Base-by-base conservation (phyloP, 2,797 vertebrate genomes). In the Ctenopoma kingsleyae region DNA sequence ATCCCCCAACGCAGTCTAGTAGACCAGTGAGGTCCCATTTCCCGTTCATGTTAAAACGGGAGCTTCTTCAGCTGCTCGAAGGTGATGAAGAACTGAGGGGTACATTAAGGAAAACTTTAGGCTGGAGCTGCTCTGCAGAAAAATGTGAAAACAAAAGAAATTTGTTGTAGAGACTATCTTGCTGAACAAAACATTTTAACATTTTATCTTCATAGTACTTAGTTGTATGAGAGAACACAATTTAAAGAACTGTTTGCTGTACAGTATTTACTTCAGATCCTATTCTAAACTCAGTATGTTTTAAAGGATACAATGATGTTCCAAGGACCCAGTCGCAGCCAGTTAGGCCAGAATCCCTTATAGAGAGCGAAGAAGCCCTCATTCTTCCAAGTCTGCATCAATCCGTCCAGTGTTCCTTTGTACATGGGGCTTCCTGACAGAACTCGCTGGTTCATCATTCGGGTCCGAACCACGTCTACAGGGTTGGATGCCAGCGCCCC, bases 301-400 rank as follows among this genome's bases (percentile, higher is more conserved):
- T 35, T 32, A 40, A 97, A 99, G 96, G 98, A 99, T 99, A 99
- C 96, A 0, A 99, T 99, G 92, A 99, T 99, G 91, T 99, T 99
- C 98, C 98, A 99, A 6, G 98, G 98, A 0, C 98, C 97, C 3
- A 99, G 94, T 50, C 98, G 93, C 67, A 99, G 95, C 98, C 97
- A 99, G 91, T 99, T 99, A 17, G 98, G 97, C 97, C 96, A 99
- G 92, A 99, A 99, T 19, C 98, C 98, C 87, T 98, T 99, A 82
- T 99, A 99, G 71, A 99, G 96, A 1, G 98, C 97, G 30, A 97
- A 98, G 94, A 98, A 99, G 1, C 98, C 97, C 86, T 99, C 98
- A 0, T 96, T 98, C 87, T 89, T 97, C 96, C 97, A 99, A 0
- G 96, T 99, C 95, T 97, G 93, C 94, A 97, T 91, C n/a, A 99